These are phyloP conservation scores for Tenrec ecaudatus DNA, from an alignment of 2,113 vertebrate genomes.

Conservation along the genomic window DNA sequence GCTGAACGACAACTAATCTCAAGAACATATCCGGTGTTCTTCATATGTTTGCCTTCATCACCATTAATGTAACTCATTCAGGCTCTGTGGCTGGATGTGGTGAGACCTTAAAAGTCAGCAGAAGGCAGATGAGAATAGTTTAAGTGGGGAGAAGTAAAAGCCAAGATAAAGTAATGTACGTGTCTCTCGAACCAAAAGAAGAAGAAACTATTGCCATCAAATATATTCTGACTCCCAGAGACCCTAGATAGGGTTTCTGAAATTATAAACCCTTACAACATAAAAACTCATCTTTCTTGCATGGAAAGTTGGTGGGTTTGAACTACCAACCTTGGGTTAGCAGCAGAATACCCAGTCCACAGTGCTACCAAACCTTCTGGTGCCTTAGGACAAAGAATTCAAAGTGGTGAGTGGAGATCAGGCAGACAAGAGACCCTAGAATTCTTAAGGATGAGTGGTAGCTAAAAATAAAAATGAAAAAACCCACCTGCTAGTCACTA, in stretches of 20 bases:
- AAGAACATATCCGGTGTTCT: background rate
- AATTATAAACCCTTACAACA: too few species aligned
- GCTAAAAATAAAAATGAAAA: background rate
- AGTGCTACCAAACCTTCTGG: background rate
- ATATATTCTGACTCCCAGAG: too few species aligned
- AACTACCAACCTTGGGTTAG: too few species aligned
- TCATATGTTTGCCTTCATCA: rapidly evolving
- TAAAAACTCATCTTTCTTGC: too few species aligned
- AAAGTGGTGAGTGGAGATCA: background rate
- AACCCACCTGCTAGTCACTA: background rate
- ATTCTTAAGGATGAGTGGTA: background rate
- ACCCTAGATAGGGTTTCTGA: too few species aligned
- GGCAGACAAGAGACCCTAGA: background rate
- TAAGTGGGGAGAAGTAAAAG: background rate
- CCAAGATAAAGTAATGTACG: too few species aligned
- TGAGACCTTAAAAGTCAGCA: background rate
- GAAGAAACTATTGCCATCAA: too few species aligned
- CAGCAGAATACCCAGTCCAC: too few species aligned
- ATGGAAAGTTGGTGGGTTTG: too few species aligned
- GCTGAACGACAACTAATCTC: background rate
- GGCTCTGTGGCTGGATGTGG: too few species aligned
- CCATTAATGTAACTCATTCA: background rate
- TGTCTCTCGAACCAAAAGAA: too few species aligned
- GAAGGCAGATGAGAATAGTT: background rate
- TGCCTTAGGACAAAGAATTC: background rate